These are phyloP conservation scores for Otis tarda DNA, from an alignment of 2,113 vertebrate genomes.

Conservation along the genomic window DNA sequence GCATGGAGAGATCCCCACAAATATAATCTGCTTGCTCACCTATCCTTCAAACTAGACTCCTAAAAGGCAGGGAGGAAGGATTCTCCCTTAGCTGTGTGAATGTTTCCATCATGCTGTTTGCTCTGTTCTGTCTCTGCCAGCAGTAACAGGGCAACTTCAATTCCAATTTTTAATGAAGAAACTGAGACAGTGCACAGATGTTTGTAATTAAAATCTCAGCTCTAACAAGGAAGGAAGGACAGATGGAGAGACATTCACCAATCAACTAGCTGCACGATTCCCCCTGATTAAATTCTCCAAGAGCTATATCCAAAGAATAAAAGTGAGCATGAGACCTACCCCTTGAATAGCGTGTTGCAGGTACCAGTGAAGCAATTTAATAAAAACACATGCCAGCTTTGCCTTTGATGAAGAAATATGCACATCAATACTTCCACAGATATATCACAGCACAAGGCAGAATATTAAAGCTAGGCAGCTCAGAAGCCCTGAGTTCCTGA, in stretches of 20 bases:
- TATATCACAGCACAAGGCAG: neutral
- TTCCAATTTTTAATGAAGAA: constrained; percentile 32
- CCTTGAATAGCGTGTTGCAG: neutral
- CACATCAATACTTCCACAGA: neutral
- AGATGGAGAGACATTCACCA: constrained; percentile 54
- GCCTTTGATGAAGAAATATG: neutral
- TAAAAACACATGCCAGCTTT: neutral
- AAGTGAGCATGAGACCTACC: neutral
- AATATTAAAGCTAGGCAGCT: neutral
- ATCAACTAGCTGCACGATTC: constrained; percentile 23
- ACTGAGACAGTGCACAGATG: constrained; percentile 20
- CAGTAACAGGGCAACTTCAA: neutral
- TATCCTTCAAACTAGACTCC: neutral
- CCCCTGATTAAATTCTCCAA: neutral
- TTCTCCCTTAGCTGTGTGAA: neutral
- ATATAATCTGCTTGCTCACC: neutral
- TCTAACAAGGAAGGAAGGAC: constrained; percentile 45
- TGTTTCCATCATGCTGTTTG: neutral
- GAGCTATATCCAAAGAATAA: neutral
- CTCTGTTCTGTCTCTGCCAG: neutral
- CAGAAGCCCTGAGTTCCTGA: neutral
- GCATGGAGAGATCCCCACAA: neutral
- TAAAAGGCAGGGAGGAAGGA: neutral
- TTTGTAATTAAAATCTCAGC: constrained; percentile 59
- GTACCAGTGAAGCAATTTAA: neutral